phyloP scores from a whole-genome alignment of 2,113 vertebrate species.

The Leptocoma aspasia region DNA sequence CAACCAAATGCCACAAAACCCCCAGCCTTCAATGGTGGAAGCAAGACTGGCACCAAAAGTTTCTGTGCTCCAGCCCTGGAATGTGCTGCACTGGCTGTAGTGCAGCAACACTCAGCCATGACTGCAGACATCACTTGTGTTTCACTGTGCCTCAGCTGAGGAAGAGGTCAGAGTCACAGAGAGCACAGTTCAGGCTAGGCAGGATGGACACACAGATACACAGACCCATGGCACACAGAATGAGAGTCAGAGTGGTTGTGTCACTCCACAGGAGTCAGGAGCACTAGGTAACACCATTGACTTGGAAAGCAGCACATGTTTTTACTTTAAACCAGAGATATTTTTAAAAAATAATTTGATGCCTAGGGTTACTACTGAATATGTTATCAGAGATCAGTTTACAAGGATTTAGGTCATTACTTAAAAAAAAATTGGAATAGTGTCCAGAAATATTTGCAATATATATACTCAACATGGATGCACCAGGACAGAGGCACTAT shows the following conservation, averaged over 20 bases:
- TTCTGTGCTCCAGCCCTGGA: background rate
- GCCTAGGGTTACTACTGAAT: slow-evolving; percentile 68
- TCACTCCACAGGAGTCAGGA: background rate
- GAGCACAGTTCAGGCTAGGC: background rate
- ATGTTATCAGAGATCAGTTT: slow-evolving; percentile 74
- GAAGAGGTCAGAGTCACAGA: background rate
- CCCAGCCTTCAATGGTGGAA: background rate
- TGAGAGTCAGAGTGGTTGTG: background rate
- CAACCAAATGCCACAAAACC: background rate
- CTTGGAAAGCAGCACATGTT: slow-evolving; percentile 62
- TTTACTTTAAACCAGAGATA: slow-evolving; percentile 71
- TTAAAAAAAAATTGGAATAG: slow-evolving; percentile 77
- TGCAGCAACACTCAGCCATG: background rate
- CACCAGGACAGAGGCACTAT: background rate
- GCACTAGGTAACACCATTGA: background rate
- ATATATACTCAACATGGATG: background rate
- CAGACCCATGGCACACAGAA: background rate
- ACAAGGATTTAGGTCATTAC: slow-evolving; percentile 79
- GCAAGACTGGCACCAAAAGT: background rate
- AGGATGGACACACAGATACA: background rate
- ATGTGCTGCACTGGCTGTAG: background rate
- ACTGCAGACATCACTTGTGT: background rate
- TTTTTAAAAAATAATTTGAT: background rate
- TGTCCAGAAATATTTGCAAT: background rate
- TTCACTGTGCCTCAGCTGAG: background rate